Evolutionary conservation across 2,113 vertebrate species (phyloP).

Genomic region (Hydrolagus affinis): DNA sequence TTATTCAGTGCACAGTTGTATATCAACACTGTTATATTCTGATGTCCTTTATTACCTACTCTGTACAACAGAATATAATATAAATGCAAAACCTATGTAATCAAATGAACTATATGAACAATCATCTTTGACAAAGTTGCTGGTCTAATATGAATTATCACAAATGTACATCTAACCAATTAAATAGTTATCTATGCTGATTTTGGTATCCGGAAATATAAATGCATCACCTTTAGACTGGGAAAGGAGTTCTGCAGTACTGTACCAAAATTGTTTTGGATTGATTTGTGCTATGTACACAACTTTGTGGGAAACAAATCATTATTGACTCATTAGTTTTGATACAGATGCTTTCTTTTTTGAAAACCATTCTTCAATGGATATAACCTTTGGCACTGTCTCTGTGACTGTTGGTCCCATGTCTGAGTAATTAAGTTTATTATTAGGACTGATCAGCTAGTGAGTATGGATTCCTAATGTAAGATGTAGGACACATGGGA

Average conservation of each 20-base stretch:
- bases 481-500: neutral
- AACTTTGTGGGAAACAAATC: neutral
- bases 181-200: too few relatives aligned
- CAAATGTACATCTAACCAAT: too few relatives aligned
- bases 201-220: too few relatives aligned
- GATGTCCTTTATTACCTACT: too few relatives aligned
- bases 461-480: neutral
- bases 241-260: neutral
- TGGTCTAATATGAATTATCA: too few relatives aligned
- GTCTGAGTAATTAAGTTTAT: neutral
- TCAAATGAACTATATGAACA: too few relatives aligned
- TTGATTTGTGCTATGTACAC: neutral
- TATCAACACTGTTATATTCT: too few relatives aligned
- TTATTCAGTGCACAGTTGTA: too few relatives aligned
- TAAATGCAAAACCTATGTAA: too few relatives aligned
- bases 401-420: neutral
- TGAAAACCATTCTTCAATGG: neutral
- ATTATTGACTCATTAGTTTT: neutral
- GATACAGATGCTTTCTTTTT: neutral
- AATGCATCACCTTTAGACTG: neutral
- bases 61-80: too few relatives aligned
- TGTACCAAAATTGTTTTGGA: neutral
- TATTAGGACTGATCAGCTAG: neutral
- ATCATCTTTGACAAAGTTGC: too few relatives aligned
- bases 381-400: neutral